Percentiles rank a stretch among this genome's conserved stretches.
These are phyloP conservation scores for Homarus gammarus DNA, from an alignment of 2,888 invertebrate species.

Conservation along the genomic window DNA sequence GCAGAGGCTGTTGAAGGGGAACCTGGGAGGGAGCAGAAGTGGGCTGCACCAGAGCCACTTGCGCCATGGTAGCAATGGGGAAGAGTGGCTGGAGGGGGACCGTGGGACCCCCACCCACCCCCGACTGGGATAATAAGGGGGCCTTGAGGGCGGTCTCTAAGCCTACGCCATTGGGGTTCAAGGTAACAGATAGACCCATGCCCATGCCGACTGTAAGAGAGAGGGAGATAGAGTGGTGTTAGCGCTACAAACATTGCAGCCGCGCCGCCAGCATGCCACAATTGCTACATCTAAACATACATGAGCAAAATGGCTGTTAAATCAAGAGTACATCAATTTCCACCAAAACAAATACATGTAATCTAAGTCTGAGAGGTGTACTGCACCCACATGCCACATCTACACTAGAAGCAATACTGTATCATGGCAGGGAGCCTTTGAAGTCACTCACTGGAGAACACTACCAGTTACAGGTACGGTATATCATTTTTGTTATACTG, in stretches of 20 bases:
- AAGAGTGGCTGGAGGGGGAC: constrained; percentile 74
- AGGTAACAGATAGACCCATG: constrained; percentile 83
- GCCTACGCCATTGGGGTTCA: constrained; percentile 84
- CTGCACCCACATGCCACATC: constrained; percentile 72
- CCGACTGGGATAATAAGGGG: constrained; percentile 78
- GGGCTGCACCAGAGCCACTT: constrained; percentile 72
- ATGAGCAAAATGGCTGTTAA: constrained; percentile 59
- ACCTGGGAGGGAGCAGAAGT: constrained; percentile 53
- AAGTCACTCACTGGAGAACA: too few species aligned
- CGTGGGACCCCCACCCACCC: constrained; percentile 72
- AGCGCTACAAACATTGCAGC: constrained; percentile 66
- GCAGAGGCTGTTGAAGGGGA: constrained; percentile 56
- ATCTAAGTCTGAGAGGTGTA: constrained; percentile 61
- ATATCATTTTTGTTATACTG: too few species aligned
- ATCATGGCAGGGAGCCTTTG: constrained; percentile 21
- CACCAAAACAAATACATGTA: constrained; percentile 62
- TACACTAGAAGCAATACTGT: constrained; percentile 68
- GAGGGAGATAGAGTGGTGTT: constrained; percentile 70
- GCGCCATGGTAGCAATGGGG: constrained; percentile 73
- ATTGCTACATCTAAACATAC: constrained; percentile 69
- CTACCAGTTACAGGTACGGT: too few species aligned
- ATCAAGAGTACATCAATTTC: constrained; percentile 64
- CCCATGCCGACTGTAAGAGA: constrained; percentile 77
- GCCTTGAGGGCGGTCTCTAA: constrained; percentile 82
- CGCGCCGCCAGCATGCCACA: constrained; percentile 67